These are phyloP conservation scores for Copidosoma aretas DNA, from an alignment of 2,888 invertebrate genomes.

Conservation along the genomic window DNA sequence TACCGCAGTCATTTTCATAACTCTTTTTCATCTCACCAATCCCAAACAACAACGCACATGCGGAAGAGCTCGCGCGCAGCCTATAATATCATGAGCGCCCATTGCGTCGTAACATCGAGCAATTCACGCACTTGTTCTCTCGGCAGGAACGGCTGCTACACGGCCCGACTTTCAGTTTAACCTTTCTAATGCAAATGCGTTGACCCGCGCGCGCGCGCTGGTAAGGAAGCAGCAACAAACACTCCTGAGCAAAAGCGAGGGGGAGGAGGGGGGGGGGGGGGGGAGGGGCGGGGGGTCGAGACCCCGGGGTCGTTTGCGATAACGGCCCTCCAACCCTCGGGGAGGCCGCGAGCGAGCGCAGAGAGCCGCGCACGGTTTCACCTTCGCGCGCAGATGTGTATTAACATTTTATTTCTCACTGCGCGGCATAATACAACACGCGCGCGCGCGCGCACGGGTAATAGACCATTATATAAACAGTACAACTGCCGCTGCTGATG, in stretches of 20 bases:
- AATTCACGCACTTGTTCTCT: background rate
- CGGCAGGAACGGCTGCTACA: background rate
- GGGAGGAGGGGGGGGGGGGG: constrained; percentile 2
- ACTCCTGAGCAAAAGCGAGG: background rate
- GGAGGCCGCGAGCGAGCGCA: background rate
- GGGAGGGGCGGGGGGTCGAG: constrained; percentile 27
- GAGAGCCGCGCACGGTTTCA: background rate
- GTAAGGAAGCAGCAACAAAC: constrained; percentile 1
- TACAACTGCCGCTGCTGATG: no score
- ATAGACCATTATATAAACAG: no score
- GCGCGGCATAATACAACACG: no score
- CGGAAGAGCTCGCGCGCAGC: no score
- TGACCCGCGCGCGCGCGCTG: constrained; percentile 9
- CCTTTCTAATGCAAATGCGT: constrained; percentile 6
- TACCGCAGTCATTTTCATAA: no score
- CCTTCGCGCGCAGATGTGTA: background rate
- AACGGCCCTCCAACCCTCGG: background rate
- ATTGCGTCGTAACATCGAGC: no score
- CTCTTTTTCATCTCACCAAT: no score
- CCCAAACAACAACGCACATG: no score
- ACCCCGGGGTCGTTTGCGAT: constrained; percentile 14
- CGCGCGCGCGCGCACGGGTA: no score
- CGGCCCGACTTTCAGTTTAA: constrained; percentile 14
- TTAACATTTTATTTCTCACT: no score
- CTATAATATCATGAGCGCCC: no score